Conservation (phyloP, 1,140 invertebrate genomes). For the Ericerus pela region DNA sequence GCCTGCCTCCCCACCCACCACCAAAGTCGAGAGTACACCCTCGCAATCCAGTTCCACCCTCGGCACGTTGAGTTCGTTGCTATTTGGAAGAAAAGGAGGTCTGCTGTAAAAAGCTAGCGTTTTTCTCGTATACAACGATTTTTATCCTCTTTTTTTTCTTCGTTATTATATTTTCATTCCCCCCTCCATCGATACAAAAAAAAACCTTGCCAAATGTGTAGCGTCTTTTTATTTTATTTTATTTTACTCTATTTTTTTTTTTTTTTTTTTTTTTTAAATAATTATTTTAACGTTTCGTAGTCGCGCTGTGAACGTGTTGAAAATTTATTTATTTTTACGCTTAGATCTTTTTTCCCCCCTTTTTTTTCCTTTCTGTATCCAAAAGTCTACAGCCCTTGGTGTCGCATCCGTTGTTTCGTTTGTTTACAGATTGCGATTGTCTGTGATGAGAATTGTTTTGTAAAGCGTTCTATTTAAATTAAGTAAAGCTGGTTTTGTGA, state of each 20-base stretch:
- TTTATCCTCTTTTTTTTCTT: background rate
- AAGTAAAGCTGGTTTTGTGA: too few relatives aligned
- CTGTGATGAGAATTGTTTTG: constrained; percentile 14
- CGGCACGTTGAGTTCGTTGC: constrained; percentile 59
- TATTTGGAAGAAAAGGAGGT: constrained; percentile 69
- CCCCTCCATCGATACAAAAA: background rate
- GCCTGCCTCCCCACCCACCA: constrained; percentile 29
- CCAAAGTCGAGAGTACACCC: background rate
- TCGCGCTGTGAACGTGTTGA: background rate
- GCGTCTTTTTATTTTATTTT: background rate
- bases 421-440: too few relatives aligned
- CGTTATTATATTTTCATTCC: background rate
- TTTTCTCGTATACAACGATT: background rate
- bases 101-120: constrained; percentile 40
- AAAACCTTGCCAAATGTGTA: background rate
- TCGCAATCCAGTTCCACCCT: constrained; percentile 37
- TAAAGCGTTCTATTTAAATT: too few relatives aligned
- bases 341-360: background rate
- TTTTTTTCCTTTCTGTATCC: background rate
- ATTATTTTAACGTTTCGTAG: background rate
- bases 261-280: background rate
- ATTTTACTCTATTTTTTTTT: background rate
- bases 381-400: too few relatives aligned
- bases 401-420: too few relatives aligned
- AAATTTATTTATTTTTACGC: background rate